Evolutionary conservation across 2,797 vertebrate species (phyloP), one percentile per base, ranked within the genome.

Genomic region (Microtus obscurus): DNA sequence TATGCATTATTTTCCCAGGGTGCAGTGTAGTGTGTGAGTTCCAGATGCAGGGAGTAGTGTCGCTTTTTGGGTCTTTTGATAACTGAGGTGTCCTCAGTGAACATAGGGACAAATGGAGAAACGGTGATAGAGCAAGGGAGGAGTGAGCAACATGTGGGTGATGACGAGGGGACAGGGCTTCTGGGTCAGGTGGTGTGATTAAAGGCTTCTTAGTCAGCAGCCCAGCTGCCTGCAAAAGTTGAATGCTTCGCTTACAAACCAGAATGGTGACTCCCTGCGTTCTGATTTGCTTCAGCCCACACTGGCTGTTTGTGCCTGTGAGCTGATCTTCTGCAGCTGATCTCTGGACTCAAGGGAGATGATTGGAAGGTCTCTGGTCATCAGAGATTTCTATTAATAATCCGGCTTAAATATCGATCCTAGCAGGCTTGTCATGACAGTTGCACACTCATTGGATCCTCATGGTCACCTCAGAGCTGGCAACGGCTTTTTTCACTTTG

Each of bases 201-300:
- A 96, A 94, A 81, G 94, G 67, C 76, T 90, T 82, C 92, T 92
- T 97, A 95, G 96, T 97, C 91, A 96, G 94, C 83, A 93, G 93
- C 92, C 95, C 96, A 97, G 97, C 94, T 97, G 96, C 96, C 96
- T 97, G 79, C 94, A 96, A 96, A 87, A 96, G 87, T 53, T 40
- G 89, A 97, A 93, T 87, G 95, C 90, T 95, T 94, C 83, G 94
- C 87, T 94, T 95, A 73, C 79, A 94, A 96, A 90, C 80, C 51
- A 65, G 91, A 95, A 88, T 94, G 43, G 2, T 95, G 96, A 96
- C 77, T 95, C 91, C 85, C 61, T 87, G 87, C 94, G 56, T 95
- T 95, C 94, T 61, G 97, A 96, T 90, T 93, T 95, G 94, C 95
- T 96, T 93, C 89, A 92, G 93, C 89, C 82, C 89, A 74, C 65